Evolutionary conservation across 2,888 invertebrate genomes (phyloP).

Genomic region (Caenorhabditis doughertyi): DNA sequence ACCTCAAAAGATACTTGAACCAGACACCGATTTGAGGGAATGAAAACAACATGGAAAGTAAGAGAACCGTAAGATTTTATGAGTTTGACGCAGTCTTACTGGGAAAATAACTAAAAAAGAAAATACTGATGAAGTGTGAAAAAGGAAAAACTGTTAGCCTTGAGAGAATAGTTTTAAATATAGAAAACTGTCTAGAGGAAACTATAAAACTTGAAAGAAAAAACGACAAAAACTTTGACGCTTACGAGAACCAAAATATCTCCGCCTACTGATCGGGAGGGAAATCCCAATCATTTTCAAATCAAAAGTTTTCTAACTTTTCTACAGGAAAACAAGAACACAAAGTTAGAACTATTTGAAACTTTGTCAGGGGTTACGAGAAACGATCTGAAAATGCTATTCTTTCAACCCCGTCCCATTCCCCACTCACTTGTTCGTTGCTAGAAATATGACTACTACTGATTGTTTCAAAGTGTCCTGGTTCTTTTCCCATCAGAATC

Average conservation of each 20-base stretch:
- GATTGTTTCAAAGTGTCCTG: constrained; percentile 79
- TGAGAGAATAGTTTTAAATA: background rate
- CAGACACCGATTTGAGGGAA: constrained; percentile 28
- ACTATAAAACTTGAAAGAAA: background rate
- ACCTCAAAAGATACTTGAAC: constrained; percentile 35
- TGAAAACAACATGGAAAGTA: background rate
- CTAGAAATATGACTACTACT: constrained; percentile 82
- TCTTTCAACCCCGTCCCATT: background rate
- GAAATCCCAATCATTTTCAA: too few relatives aligned
- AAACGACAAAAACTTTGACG: background rate
- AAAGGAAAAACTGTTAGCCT: background rate
- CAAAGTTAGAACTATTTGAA: too few relatives aligned
- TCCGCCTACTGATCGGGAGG: background rate
- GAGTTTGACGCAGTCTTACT: background rate
- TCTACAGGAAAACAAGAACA: too few relatives aligned
- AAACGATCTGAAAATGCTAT: constrained; percentile 49
- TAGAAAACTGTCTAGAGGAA: background rate
- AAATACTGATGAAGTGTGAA: background rate
- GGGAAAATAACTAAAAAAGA: background rate
- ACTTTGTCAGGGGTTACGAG: constrained; percentile 56
- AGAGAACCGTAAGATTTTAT: background rate
- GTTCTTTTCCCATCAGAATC: constrained; percentile 81
- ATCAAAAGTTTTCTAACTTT: too few relatives aligned
- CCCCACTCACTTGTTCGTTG: constrained; percentile 78
- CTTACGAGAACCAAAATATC: background rate